Base-by-base conservation (phyloP, 2,797 vertebrate genomes). In the Pelochelys cantorii region DNA sequence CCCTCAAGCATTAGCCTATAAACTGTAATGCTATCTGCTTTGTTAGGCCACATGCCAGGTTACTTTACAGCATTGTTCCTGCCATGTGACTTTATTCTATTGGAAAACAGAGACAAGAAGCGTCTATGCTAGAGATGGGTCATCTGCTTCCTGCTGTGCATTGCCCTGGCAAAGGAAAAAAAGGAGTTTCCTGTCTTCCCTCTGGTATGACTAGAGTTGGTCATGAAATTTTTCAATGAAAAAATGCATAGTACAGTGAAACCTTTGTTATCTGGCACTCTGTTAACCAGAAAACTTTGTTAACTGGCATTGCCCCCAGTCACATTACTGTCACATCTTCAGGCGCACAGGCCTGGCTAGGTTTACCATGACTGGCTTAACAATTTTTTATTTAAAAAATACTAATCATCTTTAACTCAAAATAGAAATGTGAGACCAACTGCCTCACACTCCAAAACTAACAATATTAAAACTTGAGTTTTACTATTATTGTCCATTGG, bases 1-100 rank as follows among this genome's bases (percentile, higher is more conserved):
- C 90, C 91, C 88, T 53, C 29, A 83, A 92, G 97, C 96, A 97
- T 89, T 93, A 95, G 82, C 31, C 86, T 90, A 54, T 95, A 95
- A 97, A 95, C 91, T 90, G 74, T 62, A 59, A 86, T 87, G 87
- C 96, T 97, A 97, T 98, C 97, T 97, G 97, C 94, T 95, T 93
- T 86, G 65, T 90, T 95, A 94, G 96, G 94, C 90, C 89, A 54
- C 2, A 57, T 91, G 86, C 92, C 95, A 95, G 93, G 94, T 94
- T 94, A 84, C 88, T 96, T 97, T 85, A 31, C 12, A 1, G n/a
- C 89, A 87, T 90, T 92, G 81, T 93, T 94, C 85, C 52, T 92
- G 52, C 54, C 0, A 5, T 84, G 87, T 91, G 87, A 22, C 77
- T 79, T 48, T 53, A 4, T 31, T 17, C 48, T 1, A 8, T 1